Base-by-base conservation (phyloP, 2,888 invertebrate genomes). In the Limenitis camilla region DNA sequence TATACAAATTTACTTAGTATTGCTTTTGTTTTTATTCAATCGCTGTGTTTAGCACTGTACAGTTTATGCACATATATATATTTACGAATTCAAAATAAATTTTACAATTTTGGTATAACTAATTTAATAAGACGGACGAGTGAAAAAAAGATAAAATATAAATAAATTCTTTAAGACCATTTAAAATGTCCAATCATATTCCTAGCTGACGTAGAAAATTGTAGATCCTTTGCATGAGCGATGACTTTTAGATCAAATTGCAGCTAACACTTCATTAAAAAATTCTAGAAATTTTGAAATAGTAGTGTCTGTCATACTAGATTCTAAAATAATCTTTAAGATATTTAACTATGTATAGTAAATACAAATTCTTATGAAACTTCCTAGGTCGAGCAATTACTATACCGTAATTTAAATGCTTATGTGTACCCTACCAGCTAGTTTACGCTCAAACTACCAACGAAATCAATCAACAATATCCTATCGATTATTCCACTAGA, bases 371-470 rank as follows among this genome's bases (percentile, higher is more conserved):
- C 69, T 78, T 72, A 72, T 73, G 69, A 67, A 78, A 76, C 78
- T 74, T 64, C 68, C 77, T 78, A 82, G 82, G 80, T 81, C 82
- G 73, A 79, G 76, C 78, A 76, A 76, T 73, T 74, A 75, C 76
- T 78, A 77, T 75, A 81, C 72, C 81, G 77, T 82, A 78, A 82
- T 82, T 84, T 83, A 78, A 83, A 85, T 79, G 86, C 86, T 85
- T 86, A 74, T 84, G 85, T 86, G 85, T 86, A 83, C 82, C 86
- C 81, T 81, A 82, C 82, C 83, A 82, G 81, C 83, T 86, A 86
- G 79, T 78, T 73, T 80, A 79, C 88, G 88, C 88, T 88, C 88
- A 88, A 88, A 88, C 84, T 86, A 82, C 78, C 87, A 87, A 87
- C 85, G 85, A 81, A 80, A 79, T 78, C 68, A 71, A 75, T 76